Conservation (phyloP, 2,888 invertebrate species). For the Morpho achilles region DNA sequence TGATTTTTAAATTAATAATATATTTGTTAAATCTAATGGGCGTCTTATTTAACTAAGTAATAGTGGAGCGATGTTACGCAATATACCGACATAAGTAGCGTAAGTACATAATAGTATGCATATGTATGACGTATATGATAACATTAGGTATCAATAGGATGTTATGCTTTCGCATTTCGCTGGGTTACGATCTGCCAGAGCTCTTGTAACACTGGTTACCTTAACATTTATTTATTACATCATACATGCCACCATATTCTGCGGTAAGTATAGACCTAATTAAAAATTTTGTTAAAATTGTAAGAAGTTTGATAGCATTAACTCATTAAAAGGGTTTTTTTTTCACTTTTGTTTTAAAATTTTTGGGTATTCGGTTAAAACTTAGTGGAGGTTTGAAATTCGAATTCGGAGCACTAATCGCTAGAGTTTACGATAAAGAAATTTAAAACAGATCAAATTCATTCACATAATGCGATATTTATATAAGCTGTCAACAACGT, state of each 20-base stretch:
- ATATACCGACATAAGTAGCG: constrained; percentile 56
- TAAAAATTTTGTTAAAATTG: too few relatives aligned
- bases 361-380: too few relatives aligned
- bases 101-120: constrained; percentile 54
- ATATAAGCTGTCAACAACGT: too few relatives aligned
- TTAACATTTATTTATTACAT: background rate
- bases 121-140: constrained; percentile 37
- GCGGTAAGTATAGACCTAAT: too few relatives aligned
- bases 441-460: too few relatives aligned
- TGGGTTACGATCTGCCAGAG: constrained; percentile 13
- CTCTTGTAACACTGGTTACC: constrained; percentile 14
- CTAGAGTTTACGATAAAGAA: too few relatives aligned
- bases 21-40: constrained; percentile 69
- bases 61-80: constrained; percentile 61
- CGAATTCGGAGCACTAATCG: too few relatives aligned
- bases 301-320: too few relatives aligned
- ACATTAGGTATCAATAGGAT: constrained; percentile 67
- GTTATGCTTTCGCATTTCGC: constrained; percentile 25
- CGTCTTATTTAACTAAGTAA: constrained; percentile 53
- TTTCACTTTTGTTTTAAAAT: too few relatives aligned
- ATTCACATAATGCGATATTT: too few relatives aligned
- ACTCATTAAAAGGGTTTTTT: too few relatives aligned
- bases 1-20: constrained; percentile 64
- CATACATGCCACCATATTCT: background rate
- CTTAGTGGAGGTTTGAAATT: too few relatives aligned